Conservation (phyloP, 2,797 vertebrate species). For the Halcyon chelicuti region DNA sequence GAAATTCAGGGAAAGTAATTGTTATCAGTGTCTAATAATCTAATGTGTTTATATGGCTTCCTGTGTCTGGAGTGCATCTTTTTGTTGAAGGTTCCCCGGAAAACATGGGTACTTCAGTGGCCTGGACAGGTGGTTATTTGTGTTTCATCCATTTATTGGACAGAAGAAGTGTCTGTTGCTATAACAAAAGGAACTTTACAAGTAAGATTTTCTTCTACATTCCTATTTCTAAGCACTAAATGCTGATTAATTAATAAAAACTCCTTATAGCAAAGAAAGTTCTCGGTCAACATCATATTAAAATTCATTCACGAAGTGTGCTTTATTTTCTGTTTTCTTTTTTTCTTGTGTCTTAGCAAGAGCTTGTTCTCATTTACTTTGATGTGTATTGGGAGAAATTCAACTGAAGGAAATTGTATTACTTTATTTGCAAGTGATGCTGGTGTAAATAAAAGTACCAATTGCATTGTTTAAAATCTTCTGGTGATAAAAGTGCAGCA, state of each 20-base stretch:
- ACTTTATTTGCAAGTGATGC: not conserved
- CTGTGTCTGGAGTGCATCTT: not conserved
- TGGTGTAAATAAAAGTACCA: not conserved
- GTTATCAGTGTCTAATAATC: not conserved
- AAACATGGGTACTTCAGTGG: slow-evolving; percentile 93
- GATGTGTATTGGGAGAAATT: not conserved
- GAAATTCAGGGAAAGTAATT: not conserved
- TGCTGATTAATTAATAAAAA: not conserved
- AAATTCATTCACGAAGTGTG: not conserved
- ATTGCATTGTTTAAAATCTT: not conserved
- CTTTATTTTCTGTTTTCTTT: not conserved
- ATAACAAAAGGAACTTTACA: slow-evolving; percentile 81
- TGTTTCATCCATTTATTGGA: slow-evolving; percentile 93
- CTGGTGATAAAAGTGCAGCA: not conserved
- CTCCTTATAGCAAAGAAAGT: not conserved
- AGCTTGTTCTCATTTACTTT: not conserved
- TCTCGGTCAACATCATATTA: not conserved
- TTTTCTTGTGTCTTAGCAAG: not conserved
- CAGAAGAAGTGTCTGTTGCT: slow-evolving; percentile 88
- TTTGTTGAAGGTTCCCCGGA: slow-evolving; percentile 85
- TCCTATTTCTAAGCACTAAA: not conserved
- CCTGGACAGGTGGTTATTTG: slow-evolving; percentile 95
- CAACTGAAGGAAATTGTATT: not conserved
- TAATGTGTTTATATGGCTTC: not conserved
- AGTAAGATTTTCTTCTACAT: slow-evolving; percentile 76